These are phyloP conservation scores for Tiliacea aurago DNA, from an alignment of 2,888 invertebrate genomes.

Conservation along the genomic window DNA sequence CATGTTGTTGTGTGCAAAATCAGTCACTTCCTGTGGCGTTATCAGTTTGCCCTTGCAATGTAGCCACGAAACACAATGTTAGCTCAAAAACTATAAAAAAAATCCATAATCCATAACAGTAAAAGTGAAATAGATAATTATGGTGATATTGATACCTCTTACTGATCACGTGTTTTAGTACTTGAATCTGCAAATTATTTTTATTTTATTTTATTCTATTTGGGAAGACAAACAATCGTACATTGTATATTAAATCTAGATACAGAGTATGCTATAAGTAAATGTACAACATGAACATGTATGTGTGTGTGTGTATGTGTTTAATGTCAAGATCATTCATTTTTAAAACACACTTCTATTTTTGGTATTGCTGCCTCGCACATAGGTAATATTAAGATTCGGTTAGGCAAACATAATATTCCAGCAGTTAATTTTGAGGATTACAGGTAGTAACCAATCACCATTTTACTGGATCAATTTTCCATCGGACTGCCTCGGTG, in stretches of 20 bases:
- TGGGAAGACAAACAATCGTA: too few relatives aligned
- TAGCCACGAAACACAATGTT: not conserved
- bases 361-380: not conserved
- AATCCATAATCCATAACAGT: conserved; percentile 6
- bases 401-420: conserved; percentile 6
- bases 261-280: too few relatives aligned
- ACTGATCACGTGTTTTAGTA: conserved; percentile 13
- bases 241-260: too few relatives aligned
- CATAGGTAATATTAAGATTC: not conserved
- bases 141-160: conserved; percentile 1
- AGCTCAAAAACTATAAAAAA: not conserved
- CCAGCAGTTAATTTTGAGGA: too few relatives aligned
- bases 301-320: too few relatives aligned
- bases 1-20: conserved; percentile 2
- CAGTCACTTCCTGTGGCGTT: conserved; percentile 33
- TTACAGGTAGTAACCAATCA: not conserved
- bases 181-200: conserved; percentile 2
- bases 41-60: conserved; percentile 28
- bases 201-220: too few relatives aligned
- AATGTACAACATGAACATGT: too few relatives aligned
- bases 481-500: not conserved
- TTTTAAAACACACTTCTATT: not conserved
- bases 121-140: not conserved
- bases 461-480: not conserved
- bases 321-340: conserved; percentile 14